Conservation (phyloP, 2,113 vertebrate genomes). For the Sylvietta virens region DNA sequence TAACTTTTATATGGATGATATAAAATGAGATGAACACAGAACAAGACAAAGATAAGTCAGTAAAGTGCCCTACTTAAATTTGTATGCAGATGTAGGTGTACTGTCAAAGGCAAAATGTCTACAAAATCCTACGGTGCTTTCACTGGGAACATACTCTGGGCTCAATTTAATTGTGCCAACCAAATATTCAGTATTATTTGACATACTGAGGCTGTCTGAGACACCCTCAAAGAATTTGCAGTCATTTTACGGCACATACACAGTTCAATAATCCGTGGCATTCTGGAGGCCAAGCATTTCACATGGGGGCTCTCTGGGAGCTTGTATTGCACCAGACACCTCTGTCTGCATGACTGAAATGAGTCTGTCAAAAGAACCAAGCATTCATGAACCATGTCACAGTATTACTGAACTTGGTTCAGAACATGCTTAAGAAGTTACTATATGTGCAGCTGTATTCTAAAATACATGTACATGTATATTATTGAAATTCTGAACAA, state of each 20-base stretch:
- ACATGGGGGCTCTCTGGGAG: not conserved
- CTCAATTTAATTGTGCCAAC: not conserved
- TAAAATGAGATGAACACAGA: not conserved
- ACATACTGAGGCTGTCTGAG: not conserved
- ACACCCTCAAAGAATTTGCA: not conserved
- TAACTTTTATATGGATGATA: not conserved
- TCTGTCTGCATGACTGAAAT: not conserved
- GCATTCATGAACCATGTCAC: not conserved
- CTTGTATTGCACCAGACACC: not conserved
- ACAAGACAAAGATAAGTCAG: not conserved
- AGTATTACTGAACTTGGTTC: not conserved
- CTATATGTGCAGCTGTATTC: not conserved
- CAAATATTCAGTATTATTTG: not conserved
- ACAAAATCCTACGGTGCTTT: not conserved
- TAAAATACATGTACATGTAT: not conserved
- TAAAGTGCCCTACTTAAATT: not conserved
- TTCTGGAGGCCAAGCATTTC: not conserved
- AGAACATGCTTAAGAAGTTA: not conserved
- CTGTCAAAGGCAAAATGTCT: not conserved
- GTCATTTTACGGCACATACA: too few relatives aligned
- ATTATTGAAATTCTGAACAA: not conserved
- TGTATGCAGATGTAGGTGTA: not conserved
- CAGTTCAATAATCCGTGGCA: accelerated
- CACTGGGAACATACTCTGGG: not conserved
- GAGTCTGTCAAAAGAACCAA: not conserved